Percentiles rank a stretch among this genome's conserved stretches.
Evolutionary conservation across 2,797 vertebrate genomes (phyloP).

Genomic region (Limosa lapponica): DNA sequence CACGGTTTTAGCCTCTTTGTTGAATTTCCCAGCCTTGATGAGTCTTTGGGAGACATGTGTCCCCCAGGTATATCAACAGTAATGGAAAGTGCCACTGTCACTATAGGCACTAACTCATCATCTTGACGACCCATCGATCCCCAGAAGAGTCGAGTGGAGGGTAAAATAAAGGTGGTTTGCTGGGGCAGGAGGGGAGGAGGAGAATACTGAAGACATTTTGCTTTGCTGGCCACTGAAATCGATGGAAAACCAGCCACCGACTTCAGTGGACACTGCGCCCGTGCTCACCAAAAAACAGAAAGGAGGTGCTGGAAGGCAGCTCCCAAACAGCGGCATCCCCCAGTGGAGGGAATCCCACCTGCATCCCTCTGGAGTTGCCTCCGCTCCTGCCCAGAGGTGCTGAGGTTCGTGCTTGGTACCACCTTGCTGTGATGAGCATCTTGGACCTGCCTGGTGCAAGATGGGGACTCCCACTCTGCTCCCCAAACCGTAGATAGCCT

Average conservation of each 20-base stretch:
- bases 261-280: neutral
- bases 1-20: neutral
- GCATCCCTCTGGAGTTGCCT: neutral
- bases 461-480: rapidly evolving
- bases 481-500: neutral
- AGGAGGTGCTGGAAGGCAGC: neutral
- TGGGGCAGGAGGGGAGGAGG: neutral
- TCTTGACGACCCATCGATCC: constrained; percentile 56
- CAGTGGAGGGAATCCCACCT: neutral
- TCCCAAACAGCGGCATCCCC: neutral
- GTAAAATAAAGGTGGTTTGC: constrained; percentile 37
- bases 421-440: neutral
- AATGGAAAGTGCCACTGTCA: constrained; percentile 68
- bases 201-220: constrained; percentile 2
- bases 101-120: constrained; percentile 62
- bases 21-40: constrained; percentile 50
- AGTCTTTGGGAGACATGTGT: constrained; percentile 53
- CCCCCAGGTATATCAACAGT: constrained; percentile 52
- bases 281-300: neutral
- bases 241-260: neutral
- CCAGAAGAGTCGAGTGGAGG: neutral
- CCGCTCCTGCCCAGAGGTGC: neutral
- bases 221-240: neutral
- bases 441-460: rapidly evolving
- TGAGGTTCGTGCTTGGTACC: neutral